Evolutionary conservation across 2,888 invertebrate genomes (phyloP).

Genomic region (Dasypolia templi): DNA sequence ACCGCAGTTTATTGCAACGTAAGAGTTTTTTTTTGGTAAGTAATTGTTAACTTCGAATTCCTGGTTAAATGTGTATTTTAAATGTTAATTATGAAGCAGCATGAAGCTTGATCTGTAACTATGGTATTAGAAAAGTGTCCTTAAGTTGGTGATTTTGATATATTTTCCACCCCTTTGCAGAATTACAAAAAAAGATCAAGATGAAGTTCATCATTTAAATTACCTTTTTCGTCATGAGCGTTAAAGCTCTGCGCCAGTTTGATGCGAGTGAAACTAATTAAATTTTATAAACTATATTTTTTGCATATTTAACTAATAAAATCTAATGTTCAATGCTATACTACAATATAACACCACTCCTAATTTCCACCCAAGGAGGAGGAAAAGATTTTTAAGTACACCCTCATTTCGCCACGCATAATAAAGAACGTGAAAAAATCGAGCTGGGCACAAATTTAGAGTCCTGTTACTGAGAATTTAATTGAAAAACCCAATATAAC

Average conservation of each 20-base stretch:
- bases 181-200: conserved; percentile 29
- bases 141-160: not conserved
- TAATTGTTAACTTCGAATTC: not conserved
- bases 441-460: too few relatives aligned
- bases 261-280: conserved; percentile 31
- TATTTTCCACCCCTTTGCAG: not conserved
- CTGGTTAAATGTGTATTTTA: not conserved
- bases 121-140: not conserved
- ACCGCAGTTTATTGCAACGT: conserved; percentile 7
- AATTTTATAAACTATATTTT: not conserved
- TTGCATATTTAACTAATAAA: too few relatives aligned
- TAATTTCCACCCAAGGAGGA: too few relatives aligned
- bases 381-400: too few relatives aligned
- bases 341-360: too few relatives aligned
- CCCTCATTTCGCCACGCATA: too few relatives aligned
- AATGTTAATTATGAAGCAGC: not conserved
- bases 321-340: too few relatives aligned
- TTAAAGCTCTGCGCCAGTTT: conserved; percentile 53
- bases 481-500: too few relatives aligned
- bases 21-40: conserved; percentile 19
- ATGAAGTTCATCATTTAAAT: conserved; percentile 73
- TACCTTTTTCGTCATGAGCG: conserved; percentile 69
- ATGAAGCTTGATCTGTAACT: too few relatives aligned
- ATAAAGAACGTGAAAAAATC: too few relatives aligned
- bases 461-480: too few relatives aligned